Evolutionary conservation across 2,888 invertebrate species (phyloP), one percentile per base, ranked within the genome.

Genomic region (Cetonia aurata): DNA sequence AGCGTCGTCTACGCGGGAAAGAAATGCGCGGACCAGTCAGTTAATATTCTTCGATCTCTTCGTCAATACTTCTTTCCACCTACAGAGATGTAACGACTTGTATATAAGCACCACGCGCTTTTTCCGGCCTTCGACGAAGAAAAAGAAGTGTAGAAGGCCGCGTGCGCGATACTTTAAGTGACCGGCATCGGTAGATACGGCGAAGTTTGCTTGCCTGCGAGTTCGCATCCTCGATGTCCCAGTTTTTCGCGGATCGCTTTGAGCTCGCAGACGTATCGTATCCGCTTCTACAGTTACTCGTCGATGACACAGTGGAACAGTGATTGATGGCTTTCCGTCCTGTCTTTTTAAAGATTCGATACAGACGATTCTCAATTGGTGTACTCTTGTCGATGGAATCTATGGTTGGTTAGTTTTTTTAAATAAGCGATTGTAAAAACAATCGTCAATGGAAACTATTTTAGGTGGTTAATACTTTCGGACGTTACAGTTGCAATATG

Each of bases 71-170:
- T 13, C n/a, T n/a, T n/a, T n/a, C n/a, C n/a, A n/a, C n/a, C n/a
- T n/a, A n/a, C n/a, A n/a, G 15, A 62, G 48, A 33, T 62, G 48
- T 62, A 48, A 62, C 50, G 37, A 17, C 8, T 31, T 50, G 48
- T 37, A 1, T n/a, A n/a, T 10, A 8, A 37, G 9, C 44, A 12
- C 12, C 6, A 10, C 12, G 42, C 42, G 44, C 31, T 48, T 62
- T 62, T 62, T 62, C 62, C 62, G 62, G 17, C 50, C 62, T 62
- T 62, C 62, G 62, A 6, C 37, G 48, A 50, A 62, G 62, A 33
- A 46, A 31, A 62, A 48, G 62, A 62, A 17, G 48, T 33, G 17
- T 15, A 33, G 48, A 62, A 62, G 48, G 62, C 60, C 48, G 62
- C 62, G 60, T 13, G 48, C 60, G 25, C 13, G 62, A 50, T 10